Conservation (phyloP, 2,797 vertebrate species). For the Malacoraja senta region DNA sequence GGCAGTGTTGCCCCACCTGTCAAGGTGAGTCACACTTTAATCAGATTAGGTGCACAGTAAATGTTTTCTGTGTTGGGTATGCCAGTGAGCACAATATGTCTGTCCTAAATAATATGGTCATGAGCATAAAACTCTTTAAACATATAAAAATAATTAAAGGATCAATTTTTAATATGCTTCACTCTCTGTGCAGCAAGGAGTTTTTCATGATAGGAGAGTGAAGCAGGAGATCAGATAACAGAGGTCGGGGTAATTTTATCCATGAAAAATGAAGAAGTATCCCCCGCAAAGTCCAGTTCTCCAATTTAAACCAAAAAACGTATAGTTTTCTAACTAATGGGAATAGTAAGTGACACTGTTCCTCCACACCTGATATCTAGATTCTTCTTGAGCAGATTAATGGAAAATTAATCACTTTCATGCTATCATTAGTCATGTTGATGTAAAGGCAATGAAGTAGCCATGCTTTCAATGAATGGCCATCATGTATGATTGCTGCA, state of each 20-base stretch:
- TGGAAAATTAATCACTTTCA: background rate
- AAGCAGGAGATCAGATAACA: background rate
- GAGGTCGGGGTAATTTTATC: background rate
- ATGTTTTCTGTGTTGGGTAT: background rate
- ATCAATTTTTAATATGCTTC: background rate
- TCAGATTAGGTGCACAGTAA: background rate
- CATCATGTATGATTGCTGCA: background rate
- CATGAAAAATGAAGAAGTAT: background rate
- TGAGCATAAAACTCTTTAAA: background rate
- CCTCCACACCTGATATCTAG: background rate
- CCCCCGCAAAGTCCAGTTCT: background rate
- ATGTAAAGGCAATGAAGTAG: background rate
- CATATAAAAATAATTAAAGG: background rate
- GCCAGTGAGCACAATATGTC: background rate
- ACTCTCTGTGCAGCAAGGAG: background rate
- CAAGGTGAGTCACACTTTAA: slow-evolving; percentile 54
- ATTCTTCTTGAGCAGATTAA: background rate
- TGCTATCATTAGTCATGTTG: background rate
- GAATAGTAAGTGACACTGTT: background rate
- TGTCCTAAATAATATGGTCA: background rate
- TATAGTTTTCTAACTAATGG: background rate
- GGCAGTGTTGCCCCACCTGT: slow-evolving; percentile 69
- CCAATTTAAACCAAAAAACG: background rate
- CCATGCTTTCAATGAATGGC: background rate
- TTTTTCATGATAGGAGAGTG: background rate